Conservation (phyloP, 2,888 invertebrate genomes). For the Monopis laevigella region DNA sequence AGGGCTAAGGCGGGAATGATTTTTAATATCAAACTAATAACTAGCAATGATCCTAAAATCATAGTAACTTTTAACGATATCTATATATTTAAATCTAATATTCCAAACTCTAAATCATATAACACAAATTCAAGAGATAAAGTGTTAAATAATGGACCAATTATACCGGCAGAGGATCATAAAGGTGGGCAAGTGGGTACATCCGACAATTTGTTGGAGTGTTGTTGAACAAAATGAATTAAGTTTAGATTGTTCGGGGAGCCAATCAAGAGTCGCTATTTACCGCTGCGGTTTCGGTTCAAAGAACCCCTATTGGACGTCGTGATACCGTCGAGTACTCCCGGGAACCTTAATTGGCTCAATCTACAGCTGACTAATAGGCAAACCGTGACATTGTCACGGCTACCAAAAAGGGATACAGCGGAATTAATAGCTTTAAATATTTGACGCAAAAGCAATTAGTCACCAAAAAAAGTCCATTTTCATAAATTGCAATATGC, state of each 20-base stretch:
- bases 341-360: constrained; percentile 8
- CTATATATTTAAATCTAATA: too few relatives aligned
- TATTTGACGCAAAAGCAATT: too few relatives aligned
- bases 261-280: constrained; percentile 10
- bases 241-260: constrained; percentile 11
- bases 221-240: constrained; percentile 8
- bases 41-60: too few relatives aligned
- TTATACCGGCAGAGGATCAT: neutral
- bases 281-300: constrained; percentile 2
- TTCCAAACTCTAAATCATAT: too few relatives aligned
- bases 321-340: constrained; percentile 2
- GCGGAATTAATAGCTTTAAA: too few relatives aligned
- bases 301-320: constrained; percentile 3
- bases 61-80: too few relatives aligned
- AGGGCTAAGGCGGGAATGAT: too few relatives aligned
- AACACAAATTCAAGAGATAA: too few relatives aligned
- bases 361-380: neutral
- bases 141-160: constrained; percentile 1
- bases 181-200: constrained; percentile 3
- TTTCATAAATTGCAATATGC: neutral
- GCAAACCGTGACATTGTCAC: too few relatives aligned
- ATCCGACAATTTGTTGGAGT: constrained; percentile 7
- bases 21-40: too few relatives aligned
- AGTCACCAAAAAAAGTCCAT: too few relatives aligned
- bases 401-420: too few relatives aligned